Percentiles rank a stretch among this genome's conserved stretches.
Evolutionary conservation across 2,113 vertebrate species (phyloP).

Genomic region (Murina feae): DNA sequence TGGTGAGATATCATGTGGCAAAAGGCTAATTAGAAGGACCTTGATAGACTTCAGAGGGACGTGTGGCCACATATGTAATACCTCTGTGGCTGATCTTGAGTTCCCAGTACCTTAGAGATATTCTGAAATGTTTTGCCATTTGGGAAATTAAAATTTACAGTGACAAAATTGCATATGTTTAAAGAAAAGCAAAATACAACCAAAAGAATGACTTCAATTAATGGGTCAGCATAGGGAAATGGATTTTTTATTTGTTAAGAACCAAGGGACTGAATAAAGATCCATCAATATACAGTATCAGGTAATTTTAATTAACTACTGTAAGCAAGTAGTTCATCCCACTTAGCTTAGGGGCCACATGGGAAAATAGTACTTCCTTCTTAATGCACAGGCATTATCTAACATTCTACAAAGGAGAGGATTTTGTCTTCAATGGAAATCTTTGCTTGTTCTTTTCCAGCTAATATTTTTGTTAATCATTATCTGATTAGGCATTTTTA

Average conservation of each 20-base stretch:
- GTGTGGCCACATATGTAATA: neutral
- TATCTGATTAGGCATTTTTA: constrained; percentile 8
- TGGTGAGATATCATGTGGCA: constrained; percentile 35
- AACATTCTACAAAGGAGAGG: neutral
- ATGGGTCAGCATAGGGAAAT: constrained; percentile 73
- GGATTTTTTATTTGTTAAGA: constrained; percentile 73
- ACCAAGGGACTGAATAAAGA: constrained; percentile 66
- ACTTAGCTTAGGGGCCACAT: constrained; percentile 54
- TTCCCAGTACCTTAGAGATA: constrained; percentile 51
- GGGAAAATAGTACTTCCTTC: constrained; percentile 36
- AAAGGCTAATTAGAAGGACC: constrained; percentile 74
- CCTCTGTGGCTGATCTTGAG: constrained; percentile 35
- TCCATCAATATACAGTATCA: constrained; percentile 55
- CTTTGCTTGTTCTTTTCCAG: neutral
- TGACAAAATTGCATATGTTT: constrained; percentile 70
- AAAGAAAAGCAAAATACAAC: constrained; percentile 59
- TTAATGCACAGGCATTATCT: neutral
- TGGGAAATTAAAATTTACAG: constrained; percentile 78
- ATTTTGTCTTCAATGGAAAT: neutral
- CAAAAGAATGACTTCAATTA: constrained; percentile 75
- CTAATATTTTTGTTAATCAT: neutral
- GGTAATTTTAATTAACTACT: constrained; percentile 73
- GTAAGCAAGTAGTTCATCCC: constrained; percentile 67
- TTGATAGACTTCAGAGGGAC: constrained; percentile 42
- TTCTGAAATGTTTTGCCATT: constrained; percentile 65